phyloP scores from a whole-genome alignment of 2,797 vertebrate species.

The Helostoma temminkii region DNA sequence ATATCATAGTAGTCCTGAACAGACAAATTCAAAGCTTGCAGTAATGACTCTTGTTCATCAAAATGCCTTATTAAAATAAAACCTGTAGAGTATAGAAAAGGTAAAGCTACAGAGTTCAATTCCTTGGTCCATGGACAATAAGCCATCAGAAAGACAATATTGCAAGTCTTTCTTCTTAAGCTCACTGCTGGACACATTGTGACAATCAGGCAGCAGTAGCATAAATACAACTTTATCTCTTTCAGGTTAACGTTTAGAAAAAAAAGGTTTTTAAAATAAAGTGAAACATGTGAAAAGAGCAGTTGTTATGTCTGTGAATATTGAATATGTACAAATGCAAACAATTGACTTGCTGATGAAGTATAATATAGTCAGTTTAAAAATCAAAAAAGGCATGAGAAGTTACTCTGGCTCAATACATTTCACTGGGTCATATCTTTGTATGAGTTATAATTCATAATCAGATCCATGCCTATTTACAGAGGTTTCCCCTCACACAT shows the following conservation, averaged over 20 bases:
- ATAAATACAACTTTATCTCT: constrained; percentile 72
- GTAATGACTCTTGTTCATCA: constrained; percentile 82
- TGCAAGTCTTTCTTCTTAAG: constrained; percentile 84
- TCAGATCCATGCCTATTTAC: constrained; percentile 39
- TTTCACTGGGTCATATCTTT: constrained; percentile 21
- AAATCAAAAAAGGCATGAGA: constrained; percentile 8
- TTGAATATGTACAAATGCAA: constrained; percentile 34
- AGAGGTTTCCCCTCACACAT: constrained; percentile 46
- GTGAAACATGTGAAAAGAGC: constrained; percentile 24
- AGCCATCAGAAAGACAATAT: constrained; percentile 85
- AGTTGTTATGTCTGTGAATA: constrained; percentile 37
- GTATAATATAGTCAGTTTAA: constrained; percentile 12
- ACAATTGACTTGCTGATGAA: constrained; percentile 42
- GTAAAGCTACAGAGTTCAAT: constrained; percentile 68
- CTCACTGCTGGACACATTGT: constrained; percentile 66
- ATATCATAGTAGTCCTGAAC: constrained; percentile 85
- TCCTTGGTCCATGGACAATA: constrained; percentile 44
- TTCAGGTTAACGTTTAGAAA: constrained; percentile 65
- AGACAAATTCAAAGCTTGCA: constrained; percentile 83
- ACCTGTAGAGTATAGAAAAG: constrained; percentile 72
- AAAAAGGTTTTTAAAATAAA: constrained; percentile 65
- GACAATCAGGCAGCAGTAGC: constrained; percentile 74
- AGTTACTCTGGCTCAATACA: constrained; percentile 22
- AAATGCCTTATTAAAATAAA: constrained; percentile 84
- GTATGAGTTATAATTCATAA: constrained; percentile 46